phyloP scores from a whole-genome alignment of 2,797 vertebrate species.

The Argyrosomus regius region DNA sequence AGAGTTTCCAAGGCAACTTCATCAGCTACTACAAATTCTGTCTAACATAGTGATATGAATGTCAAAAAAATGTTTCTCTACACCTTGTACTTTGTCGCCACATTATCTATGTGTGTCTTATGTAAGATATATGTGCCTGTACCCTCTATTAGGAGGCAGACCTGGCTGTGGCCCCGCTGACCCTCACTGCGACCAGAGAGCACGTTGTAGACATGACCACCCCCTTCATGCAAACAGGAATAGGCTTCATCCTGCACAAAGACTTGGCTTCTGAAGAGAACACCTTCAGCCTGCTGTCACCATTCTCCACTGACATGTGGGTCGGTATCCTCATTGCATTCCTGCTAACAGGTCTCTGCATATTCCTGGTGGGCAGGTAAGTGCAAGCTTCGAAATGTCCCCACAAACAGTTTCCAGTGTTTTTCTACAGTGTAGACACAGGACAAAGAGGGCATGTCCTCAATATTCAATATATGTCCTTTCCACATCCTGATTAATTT shows the following conservation, averaged over 20 bases:
- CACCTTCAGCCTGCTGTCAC: slow-evolving; percentile 87
- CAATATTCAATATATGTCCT: too few relatives aligned
- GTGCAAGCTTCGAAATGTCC: background rate
- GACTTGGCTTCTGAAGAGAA: slow-evolving; percentile 75
- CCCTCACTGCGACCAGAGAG: slow-evolving; percentile 86
- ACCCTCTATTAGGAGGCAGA: slow-evolving; percentile 87
- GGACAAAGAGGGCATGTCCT: too few relatives aligned
- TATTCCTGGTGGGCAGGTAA: slow-evolving; percentile 90
- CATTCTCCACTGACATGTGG: slow-evolving; percentile 92
- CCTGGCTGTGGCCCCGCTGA: slow-evolving; percentile 90
- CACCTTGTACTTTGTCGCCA: background rate
- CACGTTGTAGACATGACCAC: slow-evolving; percentile 88
- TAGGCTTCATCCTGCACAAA: slow-evolving; percentile 88
- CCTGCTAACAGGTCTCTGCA: slow-evolving; percentile 88
- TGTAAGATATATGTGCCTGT: background rate
- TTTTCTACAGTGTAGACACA: background rate
- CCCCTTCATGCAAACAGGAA: slow-evolving; percentile 91
- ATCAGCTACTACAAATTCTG: background rate
- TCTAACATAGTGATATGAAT: background rate
- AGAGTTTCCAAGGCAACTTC: background rate
- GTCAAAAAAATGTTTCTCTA: background rate
- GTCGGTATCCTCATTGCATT: slow-evolving; percentile 88
- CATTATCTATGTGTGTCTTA: background rate
- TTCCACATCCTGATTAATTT: too few relatives aligned
- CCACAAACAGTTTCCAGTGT: background rate